Percentiles rank a stretch among this genome's conserved stretches.
phyloP scores from a whole-genome alignment of 2,113 vertebrate species.

The Heloderma charlesbogerti region DNA sequence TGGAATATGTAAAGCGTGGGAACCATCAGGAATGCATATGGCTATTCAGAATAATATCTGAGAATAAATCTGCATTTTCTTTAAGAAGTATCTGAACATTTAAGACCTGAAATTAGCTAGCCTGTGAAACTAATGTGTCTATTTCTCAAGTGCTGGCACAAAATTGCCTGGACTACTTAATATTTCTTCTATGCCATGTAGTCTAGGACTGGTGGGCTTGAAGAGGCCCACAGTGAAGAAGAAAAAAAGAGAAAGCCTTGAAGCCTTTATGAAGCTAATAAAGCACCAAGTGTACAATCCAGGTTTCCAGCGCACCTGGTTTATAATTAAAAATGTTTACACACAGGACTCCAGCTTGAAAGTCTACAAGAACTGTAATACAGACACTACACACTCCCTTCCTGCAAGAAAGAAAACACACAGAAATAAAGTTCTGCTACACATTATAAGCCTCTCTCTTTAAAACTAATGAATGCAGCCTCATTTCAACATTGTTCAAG shows the following conservation, averaged over 20 bases:
- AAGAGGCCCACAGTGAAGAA: neutral
- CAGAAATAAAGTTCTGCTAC: conserved; percentile 36
- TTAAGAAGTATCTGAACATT: neutral
- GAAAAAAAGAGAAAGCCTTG: neutral
- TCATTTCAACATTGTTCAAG: conserved; percentile 68
- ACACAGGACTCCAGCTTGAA: neutral
- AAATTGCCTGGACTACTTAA: neutral
- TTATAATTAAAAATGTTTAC: conserved; percentile 28
- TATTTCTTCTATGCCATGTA: neutral
- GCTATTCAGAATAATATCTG: neutral
- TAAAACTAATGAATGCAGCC: conserved; percentile 70
- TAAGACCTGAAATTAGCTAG: neutral
- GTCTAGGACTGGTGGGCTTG: neutral
- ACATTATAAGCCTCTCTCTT: conserved; percentile 56
- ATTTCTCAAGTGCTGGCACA: neutral
- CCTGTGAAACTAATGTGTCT: neutral
- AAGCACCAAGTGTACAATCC: neutral
- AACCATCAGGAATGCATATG: neutral
- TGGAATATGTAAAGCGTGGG: neutral
- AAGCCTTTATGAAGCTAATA: neutral
- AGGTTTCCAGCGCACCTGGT: conserved; percentile 18
- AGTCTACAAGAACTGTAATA: conserved; percentile 11
- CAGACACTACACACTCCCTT: conserved; percentile 36
- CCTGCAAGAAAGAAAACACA: conserved; percentile 22
- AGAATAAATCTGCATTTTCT: neutral